Evolutionary conservation across 1,140 invertebrate genomes (phyloP).

Genomic region (Planococcus citri): DNA sequence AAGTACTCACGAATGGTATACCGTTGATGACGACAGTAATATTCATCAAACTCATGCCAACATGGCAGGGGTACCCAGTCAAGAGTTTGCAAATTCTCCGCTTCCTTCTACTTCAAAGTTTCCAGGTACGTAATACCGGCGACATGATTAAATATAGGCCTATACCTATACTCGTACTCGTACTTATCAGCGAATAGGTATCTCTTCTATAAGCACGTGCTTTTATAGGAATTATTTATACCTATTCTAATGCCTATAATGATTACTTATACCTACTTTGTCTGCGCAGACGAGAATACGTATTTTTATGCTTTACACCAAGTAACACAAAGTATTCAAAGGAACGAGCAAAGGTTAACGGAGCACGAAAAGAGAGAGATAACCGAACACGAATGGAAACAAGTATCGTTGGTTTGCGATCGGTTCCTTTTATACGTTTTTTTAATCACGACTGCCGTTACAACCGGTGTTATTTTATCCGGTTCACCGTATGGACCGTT

Average conservation of each 20-base stretch:
- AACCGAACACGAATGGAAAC: slow-evolving; percentile 61
- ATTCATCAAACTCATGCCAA: not conserved
- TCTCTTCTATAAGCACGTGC: too few species aligned
- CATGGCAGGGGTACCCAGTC: not conserved
- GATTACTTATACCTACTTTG: not conserved
- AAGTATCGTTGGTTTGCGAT: slow-evolving; percentile 57
- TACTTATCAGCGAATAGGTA: too few species aligned
- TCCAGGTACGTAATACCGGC: not conserved
- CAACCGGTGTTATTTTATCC: slow-evolving; percentile 48
- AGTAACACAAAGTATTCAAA: slow-evolving; percentile 56
- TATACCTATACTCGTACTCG: too few species aligned
- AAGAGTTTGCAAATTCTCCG: not conserved
- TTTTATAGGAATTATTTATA: too few species aligned
- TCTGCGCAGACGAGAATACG: slow-evolving; percentile 23
- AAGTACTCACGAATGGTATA: not conserved
- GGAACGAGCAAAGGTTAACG: slow-evolving; percentile 49
- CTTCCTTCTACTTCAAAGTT: not conserved
- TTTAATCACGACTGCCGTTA: slow-evolving; percentile 47
- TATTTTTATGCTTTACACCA: slow-evolving; percentile 49
- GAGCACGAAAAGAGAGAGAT: slow-evolving; percentile 54
- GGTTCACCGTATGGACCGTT: slow-evolving; percentile 40
- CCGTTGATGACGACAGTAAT: not conserved
- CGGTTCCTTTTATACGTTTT: slow-evolving; percentile 54
- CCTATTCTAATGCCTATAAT: too few species aligned
- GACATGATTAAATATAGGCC: not conserved